Evolutionary conservation across 92 coral and sea anemone genomes (phyloP).

Genomic region (Phenganax subtilis): DNA sequence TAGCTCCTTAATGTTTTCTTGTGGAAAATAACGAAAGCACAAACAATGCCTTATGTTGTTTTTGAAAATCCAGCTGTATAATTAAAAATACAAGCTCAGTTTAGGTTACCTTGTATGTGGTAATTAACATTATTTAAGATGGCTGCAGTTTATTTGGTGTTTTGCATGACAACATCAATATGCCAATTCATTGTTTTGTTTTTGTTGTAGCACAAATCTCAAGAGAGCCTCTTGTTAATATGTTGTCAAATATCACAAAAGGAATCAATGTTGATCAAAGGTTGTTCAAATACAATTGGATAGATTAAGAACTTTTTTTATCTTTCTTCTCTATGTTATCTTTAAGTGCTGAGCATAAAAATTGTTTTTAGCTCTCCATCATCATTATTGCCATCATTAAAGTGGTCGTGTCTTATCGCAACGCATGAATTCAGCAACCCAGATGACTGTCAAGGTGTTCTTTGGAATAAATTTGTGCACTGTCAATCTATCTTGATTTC

Average conservation of each 20-base stretch:
- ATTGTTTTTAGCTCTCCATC: not conserved
- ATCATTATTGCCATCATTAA: slow-evolving; percentile 18
- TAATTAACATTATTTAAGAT: no score
- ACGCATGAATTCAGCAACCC: slow-evolving; percentile 8
- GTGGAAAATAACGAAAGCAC: no score
- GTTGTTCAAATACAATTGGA: not conserved
- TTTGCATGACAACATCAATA: no score
- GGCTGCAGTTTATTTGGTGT: no score
- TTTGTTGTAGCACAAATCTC: not conserved
- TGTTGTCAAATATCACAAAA: slow-evolving; percentile 23
- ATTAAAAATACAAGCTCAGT: no score
- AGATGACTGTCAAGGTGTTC: slow-evolving; percentile 8
- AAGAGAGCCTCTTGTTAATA: slow-evolving; percentile 15
- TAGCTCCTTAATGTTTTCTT: no score
- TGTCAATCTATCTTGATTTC: slow-evolving; percentile 11
- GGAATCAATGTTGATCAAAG: not conserved
- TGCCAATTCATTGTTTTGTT: not conserved
- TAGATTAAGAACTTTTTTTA: not conserved
- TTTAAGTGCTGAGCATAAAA: no score
- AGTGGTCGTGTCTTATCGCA: slow-evolving; percentile 21
- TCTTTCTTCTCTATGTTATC: no score
- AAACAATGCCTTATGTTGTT: no score
- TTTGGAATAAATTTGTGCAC: slow-evolving; percentile 14
- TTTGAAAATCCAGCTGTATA: no score
- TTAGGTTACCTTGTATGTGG: no score